Evolutionary conservation across 2,113 vertebrate species (phyloP), one percentile per base, ranked within the genome.

Genomic region (Catharus bicknelli): DNA sequence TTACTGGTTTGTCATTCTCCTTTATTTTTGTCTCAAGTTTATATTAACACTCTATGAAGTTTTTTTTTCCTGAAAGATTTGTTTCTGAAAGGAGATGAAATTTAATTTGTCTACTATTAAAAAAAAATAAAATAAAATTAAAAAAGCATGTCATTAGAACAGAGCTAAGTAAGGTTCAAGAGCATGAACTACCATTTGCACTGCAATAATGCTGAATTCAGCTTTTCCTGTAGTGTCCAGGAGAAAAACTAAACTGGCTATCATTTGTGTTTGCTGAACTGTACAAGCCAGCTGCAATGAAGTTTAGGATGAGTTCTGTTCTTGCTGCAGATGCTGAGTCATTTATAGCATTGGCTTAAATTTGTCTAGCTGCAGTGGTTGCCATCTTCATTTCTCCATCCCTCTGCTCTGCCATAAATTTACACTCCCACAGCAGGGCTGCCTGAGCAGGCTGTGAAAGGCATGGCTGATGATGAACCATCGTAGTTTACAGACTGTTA

Each of bases 371-470:
- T 88, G 23, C 83, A 88, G 86, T 86, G 89, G 86, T 90, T 92
- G 32, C 32, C 72, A 50, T 83, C 38, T 36, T 38, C 26, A 23
- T n/a, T 61, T 88, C 80, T 67, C 38, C 59, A 83, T 80, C 72
- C 21, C 63, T 72, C 88, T 85, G 73, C 78, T 72, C 67, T 90
- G 70, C 59, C 92, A 94, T 88, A 88, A 96, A 93, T 95, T 96
- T 83, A 47, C 83, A 90, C 90, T 94, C 91, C 90, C 72, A 73
- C 86, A 80, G 76, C 76, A 90, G 72, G 63, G 23, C 74, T 91
- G 54, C 86, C 88, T 90, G 88, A 88, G 55, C 80, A 80, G 89
- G 55, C 80, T 94, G 90, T 72, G 86, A 88, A 82, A 91, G 63
- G 63, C 75, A 88, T 50, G 80, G 83, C 69, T 95, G 90, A 43